phyloP scores from a whole-genome alignment of 2,113 vertebrate genomes.

The Psephotus haematonotus region DNA sequence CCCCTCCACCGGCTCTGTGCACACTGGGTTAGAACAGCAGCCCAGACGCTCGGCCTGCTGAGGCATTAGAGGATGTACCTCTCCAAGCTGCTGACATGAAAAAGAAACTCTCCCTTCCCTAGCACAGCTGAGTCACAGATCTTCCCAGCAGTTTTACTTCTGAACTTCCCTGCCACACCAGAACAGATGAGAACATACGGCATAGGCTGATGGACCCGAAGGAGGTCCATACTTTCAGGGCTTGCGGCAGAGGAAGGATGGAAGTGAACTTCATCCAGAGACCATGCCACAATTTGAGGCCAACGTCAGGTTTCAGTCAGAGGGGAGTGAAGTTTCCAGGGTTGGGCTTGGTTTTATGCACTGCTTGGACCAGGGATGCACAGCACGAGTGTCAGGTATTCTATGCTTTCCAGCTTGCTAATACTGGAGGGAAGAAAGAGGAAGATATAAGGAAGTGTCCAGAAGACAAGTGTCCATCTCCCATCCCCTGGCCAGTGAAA shows the following conservation, averaged over 20 bases:
- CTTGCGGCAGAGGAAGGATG: not conserved
- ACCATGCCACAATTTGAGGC: not conserved
- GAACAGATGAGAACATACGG: not conserved
- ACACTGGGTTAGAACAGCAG: not conserved
- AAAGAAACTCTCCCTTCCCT: slow-evolving; percentile 6
- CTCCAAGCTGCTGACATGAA: not conserved
- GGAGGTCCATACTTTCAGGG: not conserved
- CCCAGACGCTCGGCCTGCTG: not conserved
- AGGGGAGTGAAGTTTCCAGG: not conserved
- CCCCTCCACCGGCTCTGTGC: fast-evolving
- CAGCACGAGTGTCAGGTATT: not conserved
- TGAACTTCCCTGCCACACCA: not conserved
- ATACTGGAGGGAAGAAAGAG: not conserved
- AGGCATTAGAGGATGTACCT: not conserved
- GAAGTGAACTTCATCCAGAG: not conserved
- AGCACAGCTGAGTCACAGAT: not conserved
- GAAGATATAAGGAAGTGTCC: not conserved
- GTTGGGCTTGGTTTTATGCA: not conserved
- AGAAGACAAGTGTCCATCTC: not conserved
- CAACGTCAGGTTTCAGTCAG: not conserved
- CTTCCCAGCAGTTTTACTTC: not conserved
- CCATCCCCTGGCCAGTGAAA: not conserved
- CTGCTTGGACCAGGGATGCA: not conserved
- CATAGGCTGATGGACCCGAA: not conserved
- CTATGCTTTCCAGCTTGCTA: not conserved